Evolutionary conservation across 1,140 invertebrate species (phyloP).

Genomic region (Lordiphosa stackelbergi): DNA sequence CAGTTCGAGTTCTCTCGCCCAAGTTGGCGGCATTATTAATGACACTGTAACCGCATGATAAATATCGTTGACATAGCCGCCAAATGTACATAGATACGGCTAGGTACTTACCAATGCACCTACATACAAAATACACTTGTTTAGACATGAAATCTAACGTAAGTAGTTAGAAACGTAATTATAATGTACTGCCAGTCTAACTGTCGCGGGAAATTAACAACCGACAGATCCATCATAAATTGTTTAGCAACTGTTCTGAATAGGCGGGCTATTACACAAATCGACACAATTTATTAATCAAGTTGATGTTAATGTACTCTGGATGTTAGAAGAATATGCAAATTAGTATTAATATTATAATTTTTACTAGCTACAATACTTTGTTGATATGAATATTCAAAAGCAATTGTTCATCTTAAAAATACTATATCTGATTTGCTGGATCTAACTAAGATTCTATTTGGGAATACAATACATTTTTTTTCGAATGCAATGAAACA

Average conservation of each 20-base stretch:
- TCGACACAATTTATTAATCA: conserved; percentile 12
- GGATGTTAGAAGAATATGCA: background rate
- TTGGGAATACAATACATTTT: no score
- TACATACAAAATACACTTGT: conserved; percentile 36
- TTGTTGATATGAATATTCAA: conserved; percentile 11
- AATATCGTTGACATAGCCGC: conserved; percentile 65
- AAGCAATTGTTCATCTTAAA: no score
- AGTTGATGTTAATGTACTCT: conserved; percentile 1
- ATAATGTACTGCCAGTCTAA: conserved; percentile 29
- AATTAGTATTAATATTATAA: background rate
- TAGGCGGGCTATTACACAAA: conserved; percentile 8
- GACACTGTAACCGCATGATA: conserved; percentile 69
- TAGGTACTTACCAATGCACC: background rate
- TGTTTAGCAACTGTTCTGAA: conserved; percentile 15
- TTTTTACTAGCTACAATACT: background rate
- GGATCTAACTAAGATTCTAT: no score
- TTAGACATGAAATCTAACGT: conserved; percentile 28
- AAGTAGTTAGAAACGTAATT: conserved; percentile 32
- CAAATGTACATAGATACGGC: conserved; percentile 18
- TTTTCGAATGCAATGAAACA: no score
- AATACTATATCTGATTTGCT: background rate
- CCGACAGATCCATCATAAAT: conserved; percentile 20
- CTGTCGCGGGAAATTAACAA: conserved; percentile 22
- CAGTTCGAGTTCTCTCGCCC: conserved; percentile 26
- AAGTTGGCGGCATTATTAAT: conserved; percentile 65